phyloP scores from a whole-genome alignment of 2,888 invertebrate genomes.

The Thalpophila matura region DNA sequence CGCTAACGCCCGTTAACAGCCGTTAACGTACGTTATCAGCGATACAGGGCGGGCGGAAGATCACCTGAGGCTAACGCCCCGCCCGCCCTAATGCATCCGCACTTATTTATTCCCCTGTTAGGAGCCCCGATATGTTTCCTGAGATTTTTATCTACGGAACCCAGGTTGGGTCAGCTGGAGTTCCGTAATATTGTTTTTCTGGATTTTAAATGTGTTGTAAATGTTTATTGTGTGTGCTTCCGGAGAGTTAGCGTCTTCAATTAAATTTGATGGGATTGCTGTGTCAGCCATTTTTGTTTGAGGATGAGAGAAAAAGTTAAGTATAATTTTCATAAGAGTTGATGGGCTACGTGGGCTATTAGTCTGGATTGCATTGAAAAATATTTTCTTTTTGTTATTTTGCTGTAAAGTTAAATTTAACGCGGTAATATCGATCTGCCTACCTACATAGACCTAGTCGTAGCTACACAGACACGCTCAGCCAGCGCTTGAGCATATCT shows the following conservation, averaged over 20 bases:
- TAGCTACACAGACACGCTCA: too few relatives aligned
- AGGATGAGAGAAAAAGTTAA: conserved; percentile 19
- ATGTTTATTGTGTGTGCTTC: conserved; percentile 56
- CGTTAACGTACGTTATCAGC: conserved; percentile 86
- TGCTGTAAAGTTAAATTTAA: too few relatives aligned
- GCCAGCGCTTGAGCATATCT: too few relatives aligned
- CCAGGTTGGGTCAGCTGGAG: conserved; percentile 29
- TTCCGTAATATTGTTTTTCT: conserved; percentile 62
- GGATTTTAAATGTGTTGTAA: conserved; percentile 64
- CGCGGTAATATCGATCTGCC: too few relatives aligned
- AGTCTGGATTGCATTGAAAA: neutral
- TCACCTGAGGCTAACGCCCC: conserved; percentile 84
- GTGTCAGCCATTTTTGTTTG: conserved; percentile 30
- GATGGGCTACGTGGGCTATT: neutral
- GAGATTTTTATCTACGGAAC: conserved; percentile 76
- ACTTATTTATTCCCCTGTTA: conserved; percentile 86
- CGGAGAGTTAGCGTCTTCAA: conserved; percentile 54
- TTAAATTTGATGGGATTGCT: conserved; percentile 54
- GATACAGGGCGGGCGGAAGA: conserved; percentile 86
- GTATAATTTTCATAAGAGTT: conserved; percentile 1
- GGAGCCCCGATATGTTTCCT: conserved; percentile 84
- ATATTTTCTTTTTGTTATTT: too few relatives aligned
- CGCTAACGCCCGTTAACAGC: conserved; percentile 79
- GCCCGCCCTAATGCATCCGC: conserved; percentile 89
- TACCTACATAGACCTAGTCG: too few relatives aligned